Percentiles rank a stretch among this genome's conserved stretches.
Evolutionary conservation across 2,888 invertebrate genomes (phyloP).

Genomic region (Muschampia plurimacula): DNA sequence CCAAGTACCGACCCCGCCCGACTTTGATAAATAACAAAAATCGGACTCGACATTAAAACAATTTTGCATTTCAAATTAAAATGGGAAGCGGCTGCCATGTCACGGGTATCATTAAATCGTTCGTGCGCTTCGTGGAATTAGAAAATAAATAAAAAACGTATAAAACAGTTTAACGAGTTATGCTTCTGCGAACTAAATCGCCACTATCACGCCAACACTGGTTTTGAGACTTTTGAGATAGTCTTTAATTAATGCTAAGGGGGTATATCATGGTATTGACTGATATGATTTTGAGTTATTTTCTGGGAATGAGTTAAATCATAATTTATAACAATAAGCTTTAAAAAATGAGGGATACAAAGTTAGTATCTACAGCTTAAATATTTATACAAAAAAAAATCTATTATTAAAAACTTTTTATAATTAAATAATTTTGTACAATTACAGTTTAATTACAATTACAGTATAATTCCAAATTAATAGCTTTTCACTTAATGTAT

Average conservation of each 20-base stretch:
- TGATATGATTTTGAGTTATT: background rate
- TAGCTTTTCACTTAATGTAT: too few relatives aligned
- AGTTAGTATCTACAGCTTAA: too few relatives aligned
- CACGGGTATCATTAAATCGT: constrained; percentile 13
- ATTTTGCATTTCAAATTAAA: background rate
- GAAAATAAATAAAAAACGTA: constrained; percentile 31
- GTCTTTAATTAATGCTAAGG: constrained; percentile 40
- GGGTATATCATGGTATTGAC: constrained; percentile 2
- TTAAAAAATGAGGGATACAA: too few relatives aligned
- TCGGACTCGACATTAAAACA: background rate
- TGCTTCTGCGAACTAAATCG: constrained; percentile 39
- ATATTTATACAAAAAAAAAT: too few relatives aligned
- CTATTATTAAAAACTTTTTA: too few relatives aligned
- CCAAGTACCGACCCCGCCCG: too few relatives aligned
- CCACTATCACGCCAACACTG: constrained; percentile 42
- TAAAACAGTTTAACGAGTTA: constrained; percentile 36
- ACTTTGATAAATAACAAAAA: background rate
- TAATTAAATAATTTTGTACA: too few relatives aligned
- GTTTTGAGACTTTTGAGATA: constrained; percentile 31
- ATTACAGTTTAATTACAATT: too few relatives aligned
- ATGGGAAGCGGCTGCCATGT: constrained; percentile 18
- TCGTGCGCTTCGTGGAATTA: constrained; percentile 19
- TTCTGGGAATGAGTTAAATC: background rate
- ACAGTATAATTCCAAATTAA: too few relatives aligned
- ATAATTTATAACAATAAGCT: too few relatives aligned